These are phyloP conservation scores for Anguilla megastoma DNA, from an alignment of 2,797 vertebrate genomes.

Conservation along the genomic window DNA sequence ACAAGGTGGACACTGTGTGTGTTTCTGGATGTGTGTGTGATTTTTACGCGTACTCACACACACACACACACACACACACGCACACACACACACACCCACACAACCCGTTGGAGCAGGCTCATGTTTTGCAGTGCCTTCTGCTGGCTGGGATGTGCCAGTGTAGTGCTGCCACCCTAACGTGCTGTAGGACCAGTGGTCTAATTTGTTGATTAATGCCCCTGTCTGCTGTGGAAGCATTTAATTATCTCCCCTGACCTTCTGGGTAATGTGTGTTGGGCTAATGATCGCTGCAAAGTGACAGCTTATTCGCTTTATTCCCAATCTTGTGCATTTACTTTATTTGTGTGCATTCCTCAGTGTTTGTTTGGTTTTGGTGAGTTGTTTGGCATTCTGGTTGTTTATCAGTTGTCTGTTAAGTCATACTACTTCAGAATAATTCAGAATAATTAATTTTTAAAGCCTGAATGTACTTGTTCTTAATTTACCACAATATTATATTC, in stretches of 20 bases:
- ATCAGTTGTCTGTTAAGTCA: background rate
- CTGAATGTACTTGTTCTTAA: background rate
- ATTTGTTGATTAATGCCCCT: conserved; percentile 42
- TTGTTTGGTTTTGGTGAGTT: background rate
- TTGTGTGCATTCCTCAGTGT: background rate
- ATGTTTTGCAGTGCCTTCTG: conserved; percentile 53
- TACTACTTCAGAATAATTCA: background rate
- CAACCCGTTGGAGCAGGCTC: conserved; percentile 1
- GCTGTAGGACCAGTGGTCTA: conserved; percentile 13
- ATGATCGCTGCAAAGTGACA: conserved; percentile 46
- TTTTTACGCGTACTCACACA: background rate
- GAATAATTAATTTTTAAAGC: background rate
- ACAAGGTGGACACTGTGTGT: background rate
- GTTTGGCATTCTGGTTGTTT: background rate
- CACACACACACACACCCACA: background rate
- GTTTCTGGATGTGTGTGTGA: background rate
- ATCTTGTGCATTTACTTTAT: background rate
- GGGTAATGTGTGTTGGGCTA: conserved; percentile 39
- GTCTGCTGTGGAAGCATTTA: conserved; percentile 44
- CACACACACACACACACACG: background rate
- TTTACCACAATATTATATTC: background rate
- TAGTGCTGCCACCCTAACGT: background rate
- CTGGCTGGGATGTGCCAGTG: background rate
- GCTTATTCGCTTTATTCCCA: conserved; percentile 20
- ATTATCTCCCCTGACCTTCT: conserved; percentile 43